Evolutionary conservation across 23 tunicate genomes (phyloP).

Genomic region (Trididemnum clinides): DNA sequence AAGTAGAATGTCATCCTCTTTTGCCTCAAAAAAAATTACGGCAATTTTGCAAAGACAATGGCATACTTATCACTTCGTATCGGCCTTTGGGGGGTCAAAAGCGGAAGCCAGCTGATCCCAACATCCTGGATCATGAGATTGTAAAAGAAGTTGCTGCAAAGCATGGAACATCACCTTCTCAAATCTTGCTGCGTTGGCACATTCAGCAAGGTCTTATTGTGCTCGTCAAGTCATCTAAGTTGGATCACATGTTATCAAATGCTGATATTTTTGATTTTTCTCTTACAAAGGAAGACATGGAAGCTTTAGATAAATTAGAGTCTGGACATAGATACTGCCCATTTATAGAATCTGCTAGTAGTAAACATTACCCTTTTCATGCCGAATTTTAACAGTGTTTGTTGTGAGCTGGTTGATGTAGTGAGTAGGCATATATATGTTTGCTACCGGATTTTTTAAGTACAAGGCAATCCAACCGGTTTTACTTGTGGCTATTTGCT

Average conservation of each 20-base stretch:
- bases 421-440: no score
- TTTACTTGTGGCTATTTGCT: no score
- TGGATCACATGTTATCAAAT: constrained; percentile 51
- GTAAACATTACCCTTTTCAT: constrained; percentile 66
- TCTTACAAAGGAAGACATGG: constrained; percentile 48
- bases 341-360: constrained; percentile 1
- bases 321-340: constrained; percentile 50
- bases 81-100: constrained; percentile 74
- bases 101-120: constrained; percentile 20
- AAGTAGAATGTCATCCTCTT: constrained; percentile 80
- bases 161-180: constrained; percentile 55
- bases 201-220: constrained; percentile 45
- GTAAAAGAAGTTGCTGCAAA: constrained; percentile 54
- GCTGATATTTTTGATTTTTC: constrained; percentile 62
- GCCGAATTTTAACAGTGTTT: constrained; percentile 47
- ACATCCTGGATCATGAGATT: constrained; percentile 43
- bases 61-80: constrained; percentile 49
- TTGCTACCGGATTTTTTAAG: no score
- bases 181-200: constrained; percentile 78
- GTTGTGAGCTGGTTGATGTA: no score
- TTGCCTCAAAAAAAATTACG: constrained; percentile 69
- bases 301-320: constrained; percentile 22
- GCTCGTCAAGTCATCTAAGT: constrained; percentile 57
- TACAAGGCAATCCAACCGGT: no score
- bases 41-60: constrained; percentile 59